Base-by-base conservation (phyloP, 2,113 vertebrate species). In the Maccullochella peelii region DNA sequence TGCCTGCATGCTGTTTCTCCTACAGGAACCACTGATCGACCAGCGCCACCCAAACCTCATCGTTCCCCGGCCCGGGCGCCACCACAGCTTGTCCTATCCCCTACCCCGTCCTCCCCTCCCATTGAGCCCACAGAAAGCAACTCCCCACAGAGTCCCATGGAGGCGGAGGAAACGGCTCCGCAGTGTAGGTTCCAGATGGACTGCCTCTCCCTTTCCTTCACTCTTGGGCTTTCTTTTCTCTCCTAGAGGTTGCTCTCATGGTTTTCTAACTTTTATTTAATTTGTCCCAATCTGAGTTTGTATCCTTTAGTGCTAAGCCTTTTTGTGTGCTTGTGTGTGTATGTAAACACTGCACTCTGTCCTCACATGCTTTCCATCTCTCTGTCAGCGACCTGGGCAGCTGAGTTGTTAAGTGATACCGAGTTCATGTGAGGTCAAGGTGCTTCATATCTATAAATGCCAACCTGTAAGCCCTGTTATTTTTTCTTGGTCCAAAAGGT, bases 171-270 rank as follows among this genome's bases (percentile, higher is more conserved):
- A 89, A 58, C 72, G 15, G 71, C 79, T 86, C 80, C 83, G 70
- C 86, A 82, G 85, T 92, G 90, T 92, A 92, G 88, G 92, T 92
- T 85, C 76, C 82, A 77, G 50, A 86, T 90, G 59, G 87, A 74
- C 42, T 49, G 38, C 74, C 16, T 66, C 66, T 62, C 33, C 68
- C 8, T 47, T 78, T 62, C 42, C 57, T 58, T 74, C 11, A 23
- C 52, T 82, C 71, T 66, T 77, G 3, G 0, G 57, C 52, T 59
- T 44, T 80, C 44, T 77, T 71, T 73, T 80, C 66, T 76, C 36
- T 77, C 71, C 66, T 69, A 89, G 76, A 88, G 49, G 82, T 75
- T 65, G 58, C 55, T 54, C 8, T 80, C 69, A 49, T 58, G 61
- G 8, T 73, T 54, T 57, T 58, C n/a, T 63, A 49, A 42, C 47